Evolutionary conservation across 2,888 invertebrate genomes (phyloP), one percentile per base, ranked within the genome.

Genomic region (Erpobdella octoculata): DNA sequence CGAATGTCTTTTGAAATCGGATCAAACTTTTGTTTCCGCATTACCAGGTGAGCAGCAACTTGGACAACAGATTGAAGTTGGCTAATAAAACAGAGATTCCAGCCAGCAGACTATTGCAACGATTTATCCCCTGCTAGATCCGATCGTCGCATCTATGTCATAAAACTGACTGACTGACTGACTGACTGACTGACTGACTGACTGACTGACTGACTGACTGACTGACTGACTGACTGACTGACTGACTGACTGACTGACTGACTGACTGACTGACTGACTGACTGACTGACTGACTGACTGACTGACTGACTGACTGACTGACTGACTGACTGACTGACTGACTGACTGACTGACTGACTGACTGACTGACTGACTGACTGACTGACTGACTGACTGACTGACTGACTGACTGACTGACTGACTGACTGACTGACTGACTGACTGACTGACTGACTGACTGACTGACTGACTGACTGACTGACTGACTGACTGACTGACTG

Each of bases 161-260:
- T n/a, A n/a, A n/a, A n/a, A 74, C 74, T 73, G 74, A 74, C 74
- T 73, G 74, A 74, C 74, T 73, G 74, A 74, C 74, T 73, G 74
- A 75, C 75, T 75, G 75, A 75, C 75, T 75, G 75, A 75, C 75
- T 75, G 75, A 75, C 75, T 75, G 75, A 75, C 75, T 75, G 75
- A 75, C 75, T 75, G 75, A 75, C 75, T 75, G 75, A 75, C 75
- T 75, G 75, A 75, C 75, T 75, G 75, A 75, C 75, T 75, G 75
- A 75, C 74, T 75, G 74, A 75, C 75, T 75, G 74, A 75, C 74
- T 75, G 74, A 75, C 74, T 75, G 75, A 75, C 74, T 75, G 74
- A 75, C 74, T 75, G 74, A 75, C 74, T 75, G 74, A 75, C 74
- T 75, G 73, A 75, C 74, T 75, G 73, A 75, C 75, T 73, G 72